Conservation (phyloP, 2,888 invertebrate genomes). For the Aplocera efformata region DNA sequence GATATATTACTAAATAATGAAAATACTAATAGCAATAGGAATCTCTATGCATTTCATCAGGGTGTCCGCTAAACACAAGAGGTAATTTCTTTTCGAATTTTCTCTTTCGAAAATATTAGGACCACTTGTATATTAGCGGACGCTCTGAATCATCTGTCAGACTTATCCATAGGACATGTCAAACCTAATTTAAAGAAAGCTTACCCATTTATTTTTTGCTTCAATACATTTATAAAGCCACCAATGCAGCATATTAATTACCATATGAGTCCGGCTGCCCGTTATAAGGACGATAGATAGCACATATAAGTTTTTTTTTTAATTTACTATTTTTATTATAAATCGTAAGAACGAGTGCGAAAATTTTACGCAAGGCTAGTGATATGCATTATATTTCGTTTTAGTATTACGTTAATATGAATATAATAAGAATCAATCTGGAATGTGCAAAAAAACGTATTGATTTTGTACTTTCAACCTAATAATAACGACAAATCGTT, state of each 20-base stretch:
- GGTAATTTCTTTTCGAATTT: no score
- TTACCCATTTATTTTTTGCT: no score
- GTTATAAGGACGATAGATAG: neutral
- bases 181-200: constrained; percentile 1
- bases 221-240: no score
- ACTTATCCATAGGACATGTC: constrained; percentile 15
- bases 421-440: constrained; percentile 33
- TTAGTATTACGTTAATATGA: constrained; percentile 28
- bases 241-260: no score
- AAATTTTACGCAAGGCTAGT: constrained; percentile 48
- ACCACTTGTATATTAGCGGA: no score
- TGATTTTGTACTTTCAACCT: constrained; percentile 12
- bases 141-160: no score
- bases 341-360: constrained; percentile 50
- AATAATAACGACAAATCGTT: constrained; percentile 3
- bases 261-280: neutral
- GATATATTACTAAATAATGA: no score
- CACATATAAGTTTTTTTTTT: constrained; percentile 16
- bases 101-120: no score
- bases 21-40: no score
- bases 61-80: no score
- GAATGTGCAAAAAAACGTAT: constrained; percentile 27
- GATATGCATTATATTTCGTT: constrained; percentile 50
- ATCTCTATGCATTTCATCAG: no score
- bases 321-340: constrained; percentile 38